A percentile compares a stretch with the other conserved stretches of the same genome.
These are phyloP conservation scores for Teleopsis dalmanni DNA, from an alignment of 1,140 invertebrate genomes.

Conservation along the genomic window DNA sequence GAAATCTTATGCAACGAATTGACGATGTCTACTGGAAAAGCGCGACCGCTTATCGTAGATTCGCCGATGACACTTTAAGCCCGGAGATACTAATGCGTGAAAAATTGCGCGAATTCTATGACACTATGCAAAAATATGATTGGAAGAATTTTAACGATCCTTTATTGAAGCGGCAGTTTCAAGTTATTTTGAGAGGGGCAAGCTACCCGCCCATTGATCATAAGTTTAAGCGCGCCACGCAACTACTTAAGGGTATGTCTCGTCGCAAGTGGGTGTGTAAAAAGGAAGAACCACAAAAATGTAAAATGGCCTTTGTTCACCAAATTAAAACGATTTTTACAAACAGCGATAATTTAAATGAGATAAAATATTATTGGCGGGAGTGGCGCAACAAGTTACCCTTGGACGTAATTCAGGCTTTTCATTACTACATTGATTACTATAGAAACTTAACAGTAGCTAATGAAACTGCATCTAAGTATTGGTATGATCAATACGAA, in stretches of 20 bases:
- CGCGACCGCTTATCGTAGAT: slow-evolving; percentile 14
- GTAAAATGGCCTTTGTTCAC: slow-evolving; percentile 15
- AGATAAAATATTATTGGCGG: slow-evolving; percentile 17
- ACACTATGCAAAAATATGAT: slow-evolving; percentile 12
- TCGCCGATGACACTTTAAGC: slow-evolving; percentile 13
- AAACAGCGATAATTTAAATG: slow-evolving; percentile 17
- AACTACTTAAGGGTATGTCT: slow-evolving; percentile 12
- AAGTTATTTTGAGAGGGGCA: slow-evolving; percentile 13
- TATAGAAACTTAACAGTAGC: slow-evolving; percentile 9
- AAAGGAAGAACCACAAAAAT: not conserved
- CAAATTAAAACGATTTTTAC: slow-evolving; percentile 15
- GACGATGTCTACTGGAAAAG: slow-evolving; percentile 15
- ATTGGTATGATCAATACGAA: slow-evolving; percentile 49
- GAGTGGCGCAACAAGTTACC: slow-evolving; percentile 17
- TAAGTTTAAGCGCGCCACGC: slow-evolving; percentile 14
- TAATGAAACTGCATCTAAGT: not conserved
- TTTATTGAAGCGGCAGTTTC: slow-evolving; percentile 12
- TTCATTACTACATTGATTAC: slow-evolving; percentile 13
- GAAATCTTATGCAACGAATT: slow-evolving; percentile 5
- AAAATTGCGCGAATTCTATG: slow-evolving; percentile 14
- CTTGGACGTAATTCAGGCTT: slow-evolving; percentile 5
- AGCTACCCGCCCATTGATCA: slow-evolving; percentile 14
- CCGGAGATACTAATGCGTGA: slow-evolving; percentile 16
- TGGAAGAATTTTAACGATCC: slow-evolving; percentile 14
- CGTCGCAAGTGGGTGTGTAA: slow-evolving; percentile 12